A percentile compares a stretch with the other conserved stretches of the same genome.
Evolutionary conservation across 2,888 invertebrate species (phyloP).

Genomic region (Chalcosyrphus nemorum): DNA sequence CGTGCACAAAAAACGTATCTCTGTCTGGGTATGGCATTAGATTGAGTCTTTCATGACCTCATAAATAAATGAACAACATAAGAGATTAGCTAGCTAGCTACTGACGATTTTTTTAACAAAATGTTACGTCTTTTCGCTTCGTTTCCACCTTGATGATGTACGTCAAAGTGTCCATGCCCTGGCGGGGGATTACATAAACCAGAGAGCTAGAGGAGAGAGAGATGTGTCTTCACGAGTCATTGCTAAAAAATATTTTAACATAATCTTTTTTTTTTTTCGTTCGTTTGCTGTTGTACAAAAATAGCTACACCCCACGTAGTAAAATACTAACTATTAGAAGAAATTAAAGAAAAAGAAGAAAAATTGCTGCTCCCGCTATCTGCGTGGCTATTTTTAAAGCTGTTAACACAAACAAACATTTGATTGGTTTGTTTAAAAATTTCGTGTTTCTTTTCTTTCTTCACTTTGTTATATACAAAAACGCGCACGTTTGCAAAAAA

Average conservation of each 20-base stretch:
- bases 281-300: slow-evolving; percentile 23
- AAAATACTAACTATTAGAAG: slow-evolving; percentile 50
- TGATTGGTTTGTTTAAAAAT: slow-evolving; percentile 55
- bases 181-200: slow-evolving; percentile 13
- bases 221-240: background rate
- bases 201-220: background rate
- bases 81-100: background rate
- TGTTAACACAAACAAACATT: slow-evolving; percentile 57
- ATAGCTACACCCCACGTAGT: slow-evolving; percentile 52
- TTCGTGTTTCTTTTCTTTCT: slow-evolving; percentile 15
- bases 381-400: slow-evolving; percentile 48
- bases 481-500: background rate
- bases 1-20: background rate
- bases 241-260: slow-evolving; percentile 1
- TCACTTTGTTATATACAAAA: background rate
- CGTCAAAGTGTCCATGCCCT: slow-evolving; percentile 17
- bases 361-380: slow-evolving; percentile 34
- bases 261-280: slow-evolving; percentile 12
- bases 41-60: slow-evolving; percentile 1
- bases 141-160: background rate
- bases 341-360: slow-evolving; percentile 46
- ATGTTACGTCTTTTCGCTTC: background rate
- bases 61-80: slow-evolving; percentile 8
- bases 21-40: background rate
- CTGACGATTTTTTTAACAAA: background rate